Base-by-base conservation (phyloP, 2,888 invertebrate genomes). In the Hypsopygia costalis region DNA sequence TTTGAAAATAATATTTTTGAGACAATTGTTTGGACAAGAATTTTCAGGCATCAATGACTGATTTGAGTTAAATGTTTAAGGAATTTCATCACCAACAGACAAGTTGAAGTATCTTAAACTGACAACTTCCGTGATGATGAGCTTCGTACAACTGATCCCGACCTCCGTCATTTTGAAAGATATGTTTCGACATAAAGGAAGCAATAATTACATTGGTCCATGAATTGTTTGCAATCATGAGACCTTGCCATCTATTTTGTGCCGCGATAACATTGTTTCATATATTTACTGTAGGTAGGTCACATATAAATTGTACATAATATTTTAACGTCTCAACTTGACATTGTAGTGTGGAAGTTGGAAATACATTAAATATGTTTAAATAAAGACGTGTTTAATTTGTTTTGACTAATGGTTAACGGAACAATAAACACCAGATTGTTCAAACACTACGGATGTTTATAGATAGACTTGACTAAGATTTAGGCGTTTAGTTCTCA, bases 231-330 rank as follows among this genome's bases (percentile, higher is more conserved):
- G 36, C 34, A 46, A 47, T 46, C 47, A 41, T 42, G 41, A 46
- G 44, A 47, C 45, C 47, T 47, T 50, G 49, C 38, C 41, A 21
- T 39, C 39, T 47, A 48, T 51, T 53, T 52, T 50, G 48, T 51
- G 44, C 49, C 39, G 40, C 41, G 55, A 62, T 66, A 63, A 58
- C 55, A 58, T 59, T 59, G 57, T 63, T 53, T 47, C 33, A 36
- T 40, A 32, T 51, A 46, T 46, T 47, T 47, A 41, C 37, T 41
- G 43, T 41, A 43, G 45, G 42, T n/a, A n/a, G n/a, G n/a, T n/a
- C n/a, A n/a, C n/a, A n/a, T n/a, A n/a, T n/a, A n/a, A n/a, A n/a
- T n/a, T n/a, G n/a, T 43, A 29, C 30, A 21, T 30, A 20, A 36
- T 28, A 29, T 36, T n/a, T 20, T 29, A 29, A n/a, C 7, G 16